phyloP scores from a whole-genome alignment of 2,113 vertebrate genomes.

The Siniperca chuatsi region DNA sequence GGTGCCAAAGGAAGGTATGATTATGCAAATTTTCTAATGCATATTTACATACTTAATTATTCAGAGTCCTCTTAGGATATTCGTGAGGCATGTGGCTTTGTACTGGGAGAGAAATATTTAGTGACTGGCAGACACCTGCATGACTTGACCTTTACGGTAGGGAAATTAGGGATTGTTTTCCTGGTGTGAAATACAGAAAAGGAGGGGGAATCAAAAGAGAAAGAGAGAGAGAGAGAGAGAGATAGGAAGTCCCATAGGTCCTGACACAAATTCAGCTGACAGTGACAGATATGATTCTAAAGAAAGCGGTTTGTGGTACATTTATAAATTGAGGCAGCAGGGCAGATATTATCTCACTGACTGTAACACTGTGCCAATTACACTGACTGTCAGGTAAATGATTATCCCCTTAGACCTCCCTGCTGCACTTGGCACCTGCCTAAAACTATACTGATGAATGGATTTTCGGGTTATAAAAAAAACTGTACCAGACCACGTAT shows the following conservation, averaged over 20 bases:
- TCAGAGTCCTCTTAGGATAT: slow-evolving; percentile 52
- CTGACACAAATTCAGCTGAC: slow-evolving; percentile 77
- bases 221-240: not conserved
- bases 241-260: slow-evolving; percentile 50
- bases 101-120: slow-evolving; percentile 53
- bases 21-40: slow-evolving; percentile 73
- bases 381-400: slow-evolving; percentile 47
- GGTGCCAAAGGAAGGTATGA: slow-evolving; percentile 60
- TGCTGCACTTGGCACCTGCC: slow-evolving; percentile 12
- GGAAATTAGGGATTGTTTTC: slow-evolving; percentile 61
- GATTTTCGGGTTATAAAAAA: not conserved
- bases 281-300: slow-evolving; percentile 67
- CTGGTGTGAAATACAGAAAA: slow-evolving; percentile 46
- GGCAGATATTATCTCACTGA: slow-evolving; percentile 35
- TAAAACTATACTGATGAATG: slow-evolving; percentile 20
- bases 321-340: slow-evolving; percentile 47
- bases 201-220: not conserved
- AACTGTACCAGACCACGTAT: not conserved
- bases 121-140: slow-evolving; percentile 54
- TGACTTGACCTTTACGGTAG: slow-evolving; percentile 73
- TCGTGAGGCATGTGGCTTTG: slow-evolving; percentile 28
- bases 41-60: slow-evolving; percentile 80
- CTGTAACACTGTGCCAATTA: slow-evolving; percentile 43
- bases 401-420: slow-evolving; percentile 36
- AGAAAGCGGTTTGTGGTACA: slow-evolving; percentile 54